Evolutionary conservation across 2,888 invertebrate genomes (phyloP).

Genomic region (Andrena bicolor): DNA sequence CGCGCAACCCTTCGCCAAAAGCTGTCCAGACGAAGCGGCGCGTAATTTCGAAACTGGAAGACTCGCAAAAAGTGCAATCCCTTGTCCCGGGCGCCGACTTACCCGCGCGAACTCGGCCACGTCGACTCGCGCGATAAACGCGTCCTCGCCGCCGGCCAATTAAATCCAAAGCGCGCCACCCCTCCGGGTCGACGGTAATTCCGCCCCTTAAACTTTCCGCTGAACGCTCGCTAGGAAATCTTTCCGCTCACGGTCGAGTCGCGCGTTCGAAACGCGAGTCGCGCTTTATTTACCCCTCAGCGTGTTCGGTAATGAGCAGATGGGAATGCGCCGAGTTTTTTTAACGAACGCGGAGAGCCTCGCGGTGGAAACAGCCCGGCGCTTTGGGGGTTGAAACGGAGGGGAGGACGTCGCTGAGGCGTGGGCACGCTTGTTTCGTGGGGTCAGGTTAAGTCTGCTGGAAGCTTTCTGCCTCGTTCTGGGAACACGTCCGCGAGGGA

Average conservation of each 20-base stretch:
- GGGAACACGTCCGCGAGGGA: too few relatives aligned
- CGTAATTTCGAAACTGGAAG: conserved; percentile 31
- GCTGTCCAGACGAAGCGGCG: neutral
- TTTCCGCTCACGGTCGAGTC: conserved; percentile 17
- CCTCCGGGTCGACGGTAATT: conserved; percentile 36
- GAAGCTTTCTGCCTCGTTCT: too few relatives aligned
- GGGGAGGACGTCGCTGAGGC: neutral
- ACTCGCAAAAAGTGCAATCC: conserved; percentile 32
- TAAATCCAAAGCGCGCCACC: conserved; percentile 46
- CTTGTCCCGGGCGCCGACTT: conserved; percentile 31
- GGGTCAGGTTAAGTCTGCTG: too few relatives aligned
- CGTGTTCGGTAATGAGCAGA: conserved; percentile 22
- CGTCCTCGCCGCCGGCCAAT: conserved; percentile 46
- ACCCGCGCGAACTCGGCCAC: conserved; percentile 21
- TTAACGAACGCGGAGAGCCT: conserved; percentile 23
- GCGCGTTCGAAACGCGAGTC: conserved; percentile 2
- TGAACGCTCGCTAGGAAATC: conserved; percentile 27
- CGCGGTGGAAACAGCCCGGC: neutral
- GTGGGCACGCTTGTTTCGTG: too few relatives aligned
- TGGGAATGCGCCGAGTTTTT: conserved; percentile 24
- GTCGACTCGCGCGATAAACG: conserved; percentile 35
- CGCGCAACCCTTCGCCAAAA: neutral
- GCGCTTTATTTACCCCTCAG: conserved; percentile 4
- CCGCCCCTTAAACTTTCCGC: conserved; percentile 36
- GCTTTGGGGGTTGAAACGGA: neutral